phyloP scores from a whole-genome alignment of 2,797 vertebrate species.

The Eulemur albifrons region DNA sequence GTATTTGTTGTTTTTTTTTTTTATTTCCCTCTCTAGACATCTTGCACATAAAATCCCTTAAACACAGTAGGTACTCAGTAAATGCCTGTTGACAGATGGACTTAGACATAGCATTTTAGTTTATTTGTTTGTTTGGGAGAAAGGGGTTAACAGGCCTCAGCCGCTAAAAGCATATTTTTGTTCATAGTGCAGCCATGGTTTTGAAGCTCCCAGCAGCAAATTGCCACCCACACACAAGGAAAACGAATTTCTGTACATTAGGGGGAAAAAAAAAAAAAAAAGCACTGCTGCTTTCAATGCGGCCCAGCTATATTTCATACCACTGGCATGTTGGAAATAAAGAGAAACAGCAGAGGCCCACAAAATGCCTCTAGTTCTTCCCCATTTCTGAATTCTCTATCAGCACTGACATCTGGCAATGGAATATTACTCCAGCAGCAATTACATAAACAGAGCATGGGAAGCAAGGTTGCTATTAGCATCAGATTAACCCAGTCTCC shows the following conservation, averaged over 20 bases:
- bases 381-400: not conserved
- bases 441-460: fast-evolving
- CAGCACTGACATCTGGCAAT: not conserved
- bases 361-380: not conserved
- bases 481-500: not conserved
- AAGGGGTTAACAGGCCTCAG: not conserved
- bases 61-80: not conserved
- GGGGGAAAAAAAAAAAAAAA: not conserved
- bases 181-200: not conserved
- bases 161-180: not conserved
- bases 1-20: not conserved
- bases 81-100: not conserved
- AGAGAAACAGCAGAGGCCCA: not conserved
- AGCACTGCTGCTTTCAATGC: not conserved
- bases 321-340: not conserved
- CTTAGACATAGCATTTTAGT: not conserved
- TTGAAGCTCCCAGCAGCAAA: not conserved
- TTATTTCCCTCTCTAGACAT: not conserved
- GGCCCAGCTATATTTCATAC: not conserved
- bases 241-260: not conserved
- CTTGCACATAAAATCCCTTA: not conserved
- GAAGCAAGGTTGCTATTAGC: not conserved
- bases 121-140: not conserved
- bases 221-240: conserved; percentile 11
- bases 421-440: not conserved